Percentiles rank a stretch among this genome's conserved stretches.
Conservation (phyloP, 2,113 vertebrate genomes). For the Sebastes schlegelii region DNA sequence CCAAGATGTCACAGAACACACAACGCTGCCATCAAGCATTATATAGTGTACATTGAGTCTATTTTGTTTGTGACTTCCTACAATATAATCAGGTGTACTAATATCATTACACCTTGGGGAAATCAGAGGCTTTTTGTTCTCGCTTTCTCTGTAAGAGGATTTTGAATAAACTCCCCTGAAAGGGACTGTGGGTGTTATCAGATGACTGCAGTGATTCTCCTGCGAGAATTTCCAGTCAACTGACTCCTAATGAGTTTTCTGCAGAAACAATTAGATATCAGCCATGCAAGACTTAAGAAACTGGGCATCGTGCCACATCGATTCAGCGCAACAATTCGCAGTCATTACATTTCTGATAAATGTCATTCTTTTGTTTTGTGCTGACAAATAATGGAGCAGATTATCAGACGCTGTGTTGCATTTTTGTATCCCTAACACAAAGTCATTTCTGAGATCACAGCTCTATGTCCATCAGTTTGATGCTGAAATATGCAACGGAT, state of each 20-base stretch:
- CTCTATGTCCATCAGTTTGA: not conserved
- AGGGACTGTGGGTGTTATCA: constrained; percentile 69
- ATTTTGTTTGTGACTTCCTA: constrained; percentile 40
- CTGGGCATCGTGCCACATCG: constrained; percentile 80
- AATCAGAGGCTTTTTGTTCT: constrained; percentile 70
- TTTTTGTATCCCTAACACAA: not conserved
- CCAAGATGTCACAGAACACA: constrained; percentile 3
- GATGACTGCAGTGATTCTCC: constrained; percentile 72
- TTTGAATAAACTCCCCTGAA: constrained; percentile 66
- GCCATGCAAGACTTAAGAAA: constrained; percentile 81
- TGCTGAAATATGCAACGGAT: not conserved
- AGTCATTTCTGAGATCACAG: not conserved
- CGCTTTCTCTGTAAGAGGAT: constrained; percentile 59
- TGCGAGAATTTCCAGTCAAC: constrained; percentile 81
- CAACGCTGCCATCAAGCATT: constrained; percentile 1
- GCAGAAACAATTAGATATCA: constrained; percentile 88
- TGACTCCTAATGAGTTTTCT: constrained; percentile 89
- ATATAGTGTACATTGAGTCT: not conserved
- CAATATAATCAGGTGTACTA: constrained; percentile 49
- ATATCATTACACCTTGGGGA: constrained; percentile 69
- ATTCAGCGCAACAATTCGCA: constrained; percentile 78
- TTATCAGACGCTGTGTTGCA: constrained; percentile 7
- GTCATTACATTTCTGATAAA: constrained; percentile 51
- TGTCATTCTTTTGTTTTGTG: constrained; percentile 39
- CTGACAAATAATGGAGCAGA: constrained; percentile 13